phyloP scores from a whole-genome alignment of 2,113 vertebrate species.

The Circaetus cinerascens region DNA sequence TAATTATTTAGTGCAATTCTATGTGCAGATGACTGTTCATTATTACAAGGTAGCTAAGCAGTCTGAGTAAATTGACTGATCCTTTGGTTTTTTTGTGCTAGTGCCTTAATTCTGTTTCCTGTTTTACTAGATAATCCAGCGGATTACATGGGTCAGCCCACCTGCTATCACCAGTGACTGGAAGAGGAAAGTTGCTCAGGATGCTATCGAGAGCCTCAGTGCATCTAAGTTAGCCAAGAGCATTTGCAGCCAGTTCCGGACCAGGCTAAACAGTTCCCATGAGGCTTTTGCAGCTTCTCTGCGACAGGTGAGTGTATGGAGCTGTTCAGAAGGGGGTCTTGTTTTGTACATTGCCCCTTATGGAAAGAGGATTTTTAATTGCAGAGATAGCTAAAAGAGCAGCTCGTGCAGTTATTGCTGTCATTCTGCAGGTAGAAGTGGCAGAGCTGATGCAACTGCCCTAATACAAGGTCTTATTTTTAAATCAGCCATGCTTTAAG shows the following conservation, averaged over 20 bases:
- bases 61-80: neutral
- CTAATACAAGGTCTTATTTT: accelerated
- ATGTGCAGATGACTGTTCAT: neutral
- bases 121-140: slow-evolving; percentile 86
- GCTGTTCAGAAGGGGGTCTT: neutral
- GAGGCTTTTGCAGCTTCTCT: slow-evolving; percentile 96
- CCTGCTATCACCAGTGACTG: slow-evolving; percentile 90
- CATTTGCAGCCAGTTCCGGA: slow-evolving; percentile 97
- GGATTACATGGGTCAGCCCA: slow-evolving; percentile 92
- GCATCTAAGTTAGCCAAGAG: slow-evolving; percentile 95
- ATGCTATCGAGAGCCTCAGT: slow-evolving; percentile 96
- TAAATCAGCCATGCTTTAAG: neutral
- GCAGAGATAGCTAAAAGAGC: neutral
- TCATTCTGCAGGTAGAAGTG: neutral
- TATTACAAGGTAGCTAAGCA: neutral
- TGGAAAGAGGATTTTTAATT: neutral
- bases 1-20: neutral
- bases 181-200: slow-evolving; percentile 97
- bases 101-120: neutral
- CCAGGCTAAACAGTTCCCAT: slow-evolving; percentile 93
- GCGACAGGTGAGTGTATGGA: slow-evolving; percentile 80
- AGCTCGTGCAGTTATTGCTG: neutral
- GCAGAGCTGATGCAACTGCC: neutral
- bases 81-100: no score
- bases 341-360: accelerated